Conservation (phyloP, 2,888 invertebrate genomes). For the Geophilus truncorum region DNA sequence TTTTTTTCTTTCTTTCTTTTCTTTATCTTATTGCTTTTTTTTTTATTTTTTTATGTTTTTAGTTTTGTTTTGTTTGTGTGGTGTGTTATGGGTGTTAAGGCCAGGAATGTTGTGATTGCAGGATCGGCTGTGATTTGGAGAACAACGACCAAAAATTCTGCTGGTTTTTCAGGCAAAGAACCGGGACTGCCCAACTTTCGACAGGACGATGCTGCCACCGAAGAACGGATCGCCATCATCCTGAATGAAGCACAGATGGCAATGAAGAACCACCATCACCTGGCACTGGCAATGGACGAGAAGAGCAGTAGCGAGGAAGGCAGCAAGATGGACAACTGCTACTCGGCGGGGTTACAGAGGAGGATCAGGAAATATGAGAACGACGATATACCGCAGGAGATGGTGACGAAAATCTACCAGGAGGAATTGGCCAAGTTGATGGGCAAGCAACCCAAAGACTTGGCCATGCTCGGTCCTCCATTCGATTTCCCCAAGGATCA, state of each 20-base stretch:
- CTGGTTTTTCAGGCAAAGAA: conserved; percentile 65
- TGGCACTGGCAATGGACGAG: conserved; percentile 46
- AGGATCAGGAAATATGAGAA: conserved; percentile 81
- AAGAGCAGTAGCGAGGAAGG: conserved; percentile 35
- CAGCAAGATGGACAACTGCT: conserved; percentile 33
- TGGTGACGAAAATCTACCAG: conserved; percentile 89
- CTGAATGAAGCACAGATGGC: conserved; percentile 86
- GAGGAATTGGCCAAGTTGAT: conserved; percentile 91
- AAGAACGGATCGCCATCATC: conserved; percentile 89
- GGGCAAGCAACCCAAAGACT: conserved; percentile 48
- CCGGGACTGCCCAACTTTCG: conserved; percentile 58
- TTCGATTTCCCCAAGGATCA: conserved; percentile 38
- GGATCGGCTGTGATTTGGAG: conserved; percentile 31
- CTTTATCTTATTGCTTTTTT: neutral
- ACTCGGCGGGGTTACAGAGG: conserved; percentile 47
- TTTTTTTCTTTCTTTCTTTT: neutral
- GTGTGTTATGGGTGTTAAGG: conserved; percentile 14
- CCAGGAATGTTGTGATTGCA: conserved; percentile 30
- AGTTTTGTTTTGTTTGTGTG: neutral
- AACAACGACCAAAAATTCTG: conserved; percentile 29
- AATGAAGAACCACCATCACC: conserved; percentile 58
- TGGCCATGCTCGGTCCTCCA: conserved; percentile 35
- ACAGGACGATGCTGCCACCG: conserved; percentile 64
- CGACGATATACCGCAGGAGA: conserved; percentile 93
- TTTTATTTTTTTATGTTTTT: neutral